phyloP scores from a whole-genome alignment of 2,888 invertebrate genomes.

The Dryadula phaetusa region DNA sequence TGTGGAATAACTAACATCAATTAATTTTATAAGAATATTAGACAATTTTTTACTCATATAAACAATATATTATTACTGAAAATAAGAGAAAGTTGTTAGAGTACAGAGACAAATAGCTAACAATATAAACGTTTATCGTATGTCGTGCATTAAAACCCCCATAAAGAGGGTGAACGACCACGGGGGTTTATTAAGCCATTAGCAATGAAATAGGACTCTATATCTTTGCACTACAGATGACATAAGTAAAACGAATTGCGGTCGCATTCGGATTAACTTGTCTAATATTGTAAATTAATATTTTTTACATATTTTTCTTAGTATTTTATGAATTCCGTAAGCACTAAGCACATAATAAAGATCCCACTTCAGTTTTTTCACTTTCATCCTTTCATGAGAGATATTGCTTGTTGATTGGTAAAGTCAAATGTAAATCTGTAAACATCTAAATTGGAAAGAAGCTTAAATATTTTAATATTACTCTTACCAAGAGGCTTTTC shows the following conservation, averaged over 20 bases:
- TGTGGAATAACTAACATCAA: neutral
- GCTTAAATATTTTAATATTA: no score
- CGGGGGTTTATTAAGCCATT: constrained; percentile 70
- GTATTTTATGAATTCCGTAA: no score
- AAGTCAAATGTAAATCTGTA: no score
- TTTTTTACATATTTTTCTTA: neutral
- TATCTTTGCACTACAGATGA: constrained; percentile 61
- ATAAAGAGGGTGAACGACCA: constrained; percentile 52
- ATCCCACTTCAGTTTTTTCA: no score
- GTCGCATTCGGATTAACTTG: constrained; percentile 47
- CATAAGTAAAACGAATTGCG: constrained; percentile 71
- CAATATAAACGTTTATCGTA: constrained; percentile 44
- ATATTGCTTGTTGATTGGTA: no score
- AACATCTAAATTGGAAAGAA: no score
- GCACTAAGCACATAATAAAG: no score
- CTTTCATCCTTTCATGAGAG: no score
- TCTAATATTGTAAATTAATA: constrained; percentile 33
- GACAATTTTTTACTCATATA: no score
- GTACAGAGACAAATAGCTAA: constrained; percentile 39
- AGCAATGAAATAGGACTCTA: constrained; percentile 68
- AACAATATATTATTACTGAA: constrained; percentile 4
- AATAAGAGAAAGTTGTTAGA: constrained; percentile 23
- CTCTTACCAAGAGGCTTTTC: no score
- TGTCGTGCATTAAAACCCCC: constrained; percentile 43
- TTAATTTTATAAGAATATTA: no score